Evolutionary conservation across 2,797 vertebrate species (phyloP), one percentile per base, ranked within the genome.

Genomic region (Taeniopygia guttata): DNA sequence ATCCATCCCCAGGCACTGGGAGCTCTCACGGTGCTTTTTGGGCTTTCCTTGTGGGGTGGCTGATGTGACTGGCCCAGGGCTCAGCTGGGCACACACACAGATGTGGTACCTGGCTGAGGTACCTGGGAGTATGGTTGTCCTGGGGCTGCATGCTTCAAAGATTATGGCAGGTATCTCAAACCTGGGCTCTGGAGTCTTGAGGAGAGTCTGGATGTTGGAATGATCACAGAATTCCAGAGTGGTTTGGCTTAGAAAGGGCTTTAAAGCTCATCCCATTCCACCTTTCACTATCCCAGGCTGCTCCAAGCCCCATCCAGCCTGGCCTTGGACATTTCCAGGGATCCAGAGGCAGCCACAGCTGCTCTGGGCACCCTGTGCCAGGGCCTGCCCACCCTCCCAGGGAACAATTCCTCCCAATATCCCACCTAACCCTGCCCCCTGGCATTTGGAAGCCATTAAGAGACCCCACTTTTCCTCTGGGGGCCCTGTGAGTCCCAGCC

Each of bases 291-390:
- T 1, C 2, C 38, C 58, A 64, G 45, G 17, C 0, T 51, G 38
- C 38, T 70, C 38, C n/a, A 30, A 49, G 25, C 27, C 27, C 48
- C 0, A 0, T 29, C 49, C 45, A 74, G 0, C 40, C n/a, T 46
- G 25, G 29, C 45, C 58, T 34, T 30, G 20, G 14, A 0, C 64
- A 77, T 25, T 58, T 1, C 17, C 79, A 38, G 56, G 43, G 55
- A 29, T 63, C 5, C 81, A 56, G 78, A 32, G 32, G 36, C 63
- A 82, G 48, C 78, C 70, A 6, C 36, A 76, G 49, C 56, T 49
- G 2, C 48, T 49, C 22, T 89, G 78, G 13, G 11, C 42, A 49
- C 5, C 26, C 69, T 62, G 56, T 20, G 78, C 56, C 56, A 69
- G 36, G 27, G 32, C 16, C 78, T 76, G 0, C 0, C 7, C 42